Conservation (phyloP, 64 coral and sea anemone genomes). For the Pocillopora verrucosa region DNA sequence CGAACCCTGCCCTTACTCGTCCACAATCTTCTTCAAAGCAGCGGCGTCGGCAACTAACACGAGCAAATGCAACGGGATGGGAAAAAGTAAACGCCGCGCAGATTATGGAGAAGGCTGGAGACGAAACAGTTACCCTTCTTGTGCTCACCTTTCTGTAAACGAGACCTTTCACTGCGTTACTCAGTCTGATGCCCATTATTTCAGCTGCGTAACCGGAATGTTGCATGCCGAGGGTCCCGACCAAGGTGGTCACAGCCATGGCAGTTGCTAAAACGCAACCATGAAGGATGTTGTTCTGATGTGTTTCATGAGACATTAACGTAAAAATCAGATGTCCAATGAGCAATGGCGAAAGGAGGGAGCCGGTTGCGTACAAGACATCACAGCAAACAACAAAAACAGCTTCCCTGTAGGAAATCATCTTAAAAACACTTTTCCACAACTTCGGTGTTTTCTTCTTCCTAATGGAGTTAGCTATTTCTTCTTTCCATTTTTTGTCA, state of each 20-base stretch:
- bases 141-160: background rate
- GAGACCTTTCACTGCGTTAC: background rate
- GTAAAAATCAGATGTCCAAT: background rate
- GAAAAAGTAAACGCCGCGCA: too few relatives aligned
- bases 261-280: background rate
- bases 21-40: too few relatives aligned
- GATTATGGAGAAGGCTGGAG: too few relatives aligned
- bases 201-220: background rate
- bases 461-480: background rate
- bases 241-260: background rate
- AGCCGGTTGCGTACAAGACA: background rate
- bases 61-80: too few relatives aligned
- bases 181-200: background rate
- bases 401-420: background rate
- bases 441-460: background rate
- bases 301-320: background rate
- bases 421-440: background rate
- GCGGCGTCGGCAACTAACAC: too few relatives aligned
- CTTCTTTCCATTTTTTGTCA: background rate
- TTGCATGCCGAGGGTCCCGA: background rate
- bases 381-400: background rate
- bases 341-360: background rate
- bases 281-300: background rate
- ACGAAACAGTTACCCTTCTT: conserved; percentile 34
- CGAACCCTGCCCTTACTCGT: too few relatives aligned